Conservation (phyloP, 2,888 invertebrate species). For the Xestia ashworthii region DNA sequence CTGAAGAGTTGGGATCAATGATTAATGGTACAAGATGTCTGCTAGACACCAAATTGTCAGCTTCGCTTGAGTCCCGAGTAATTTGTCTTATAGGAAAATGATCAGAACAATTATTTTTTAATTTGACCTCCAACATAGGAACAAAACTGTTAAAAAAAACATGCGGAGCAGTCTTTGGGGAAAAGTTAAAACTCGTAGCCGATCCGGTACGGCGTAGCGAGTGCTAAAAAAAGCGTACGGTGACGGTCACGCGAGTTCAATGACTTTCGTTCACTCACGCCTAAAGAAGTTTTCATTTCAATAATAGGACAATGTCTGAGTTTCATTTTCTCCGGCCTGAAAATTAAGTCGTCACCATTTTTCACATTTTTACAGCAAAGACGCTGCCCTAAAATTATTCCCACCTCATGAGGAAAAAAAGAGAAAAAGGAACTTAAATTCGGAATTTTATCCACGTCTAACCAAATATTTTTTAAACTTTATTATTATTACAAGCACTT, state of each 20-base stretch:
- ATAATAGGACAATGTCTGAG: background rate
- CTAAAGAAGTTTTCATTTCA: too few relatives aligned
- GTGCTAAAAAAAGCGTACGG: too few relatives aligned
- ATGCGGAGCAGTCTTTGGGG: too few relatives aligned
- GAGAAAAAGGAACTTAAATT: constrained; percentile 41
- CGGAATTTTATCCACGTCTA: constrained; percentile 51
- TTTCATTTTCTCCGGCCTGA: background rate
- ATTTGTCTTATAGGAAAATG: constrained; percentile 72
- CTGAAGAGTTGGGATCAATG: constrained; percentile 67
- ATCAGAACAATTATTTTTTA: constrained; percentile 59
- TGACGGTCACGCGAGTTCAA: too few relatives aligned
- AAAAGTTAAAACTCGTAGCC: too few relatives aligned
- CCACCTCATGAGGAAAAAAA: constrained; percentile 44
- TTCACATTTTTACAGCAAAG: constrained; percentile 25
- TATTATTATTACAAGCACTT: constrained; percentile 62
- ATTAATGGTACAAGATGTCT: constrained; percentile 70
- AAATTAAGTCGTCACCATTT: constrained; percentile 18
- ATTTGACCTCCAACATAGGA: constrained; percentile 33
- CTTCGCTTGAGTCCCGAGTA: constrained; percentile 55
- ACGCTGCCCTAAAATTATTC: constrained; percentile 35
- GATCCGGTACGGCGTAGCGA: too few relatives aligned
- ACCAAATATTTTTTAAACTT: constrained; percentile 65
- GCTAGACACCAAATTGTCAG: constrained; percentile 66
- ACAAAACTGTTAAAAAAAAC: background rate
- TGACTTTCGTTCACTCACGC: too few relatives aligned